A percentile compares a stretch with the other conserved stretches of the same genome.
Evolutionary conservation across 1,140 invertebrate species (phyloP).

Genomic region (Conopomorpha cramerella): DNA sequence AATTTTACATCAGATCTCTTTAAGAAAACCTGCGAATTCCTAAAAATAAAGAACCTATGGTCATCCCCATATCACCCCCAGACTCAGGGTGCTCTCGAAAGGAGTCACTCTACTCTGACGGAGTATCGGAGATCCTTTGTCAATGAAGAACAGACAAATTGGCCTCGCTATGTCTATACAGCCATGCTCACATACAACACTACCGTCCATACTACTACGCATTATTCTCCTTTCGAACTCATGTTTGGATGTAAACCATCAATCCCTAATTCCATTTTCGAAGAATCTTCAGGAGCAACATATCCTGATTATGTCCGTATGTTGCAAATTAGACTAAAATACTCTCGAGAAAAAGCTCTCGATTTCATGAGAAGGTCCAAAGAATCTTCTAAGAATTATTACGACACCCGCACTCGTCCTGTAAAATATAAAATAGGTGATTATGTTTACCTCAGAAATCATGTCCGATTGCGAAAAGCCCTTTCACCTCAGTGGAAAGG

Average conservation of each 20-base stretch:
- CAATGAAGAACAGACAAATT: constrained; percentile 8
- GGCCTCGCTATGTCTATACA: constrained; percentile 10
- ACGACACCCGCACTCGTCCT: not conserved
- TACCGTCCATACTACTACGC: constrained; percentile 11
- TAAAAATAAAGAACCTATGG: constrained; percentile 16
- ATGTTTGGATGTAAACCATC: constrained; percentile 19
- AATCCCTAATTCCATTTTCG: constrained; percentile 8
- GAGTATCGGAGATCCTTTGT: constrained; percentile 18
- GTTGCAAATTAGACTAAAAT: constrained; percentile 1
- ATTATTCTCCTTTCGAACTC: constrained; percentile 18
- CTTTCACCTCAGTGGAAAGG: constrained; percentile 3
- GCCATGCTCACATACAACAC: constrained; percentile 15
- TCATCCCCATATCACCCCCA: constrained; percentile 17
- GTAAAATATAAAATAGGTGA: constrained; percentile 3
- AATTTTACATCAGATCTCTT: constrained; percentile 16
- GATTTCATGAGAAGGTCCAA: constrained; percentile 4
- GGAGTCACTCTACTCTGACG: constrained; percentile 13
- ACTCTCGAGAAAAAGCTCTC: constrained; percentile 1
- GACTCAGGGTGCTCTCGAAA: constrained; percentile 13
- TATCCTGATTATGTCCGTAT: constrained; percentile 1
- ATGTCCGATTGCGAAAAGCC: constrained; percentile 2
- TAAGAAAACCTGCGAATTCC: constrained; percentile 8
- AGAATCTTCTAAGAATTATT: constrained; percentile 2
- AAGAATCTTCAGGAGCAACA: too few relatives aligned
- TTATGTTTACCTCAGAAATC: constrained; percentile 2